A percentile compares a stretch with the other conserved stretches of the same genome.
Evolutionary conservation across 1,140 invertebrate genomes (phyloP).

Genomic region (Pseudachorutes palmiensis): DNA sequence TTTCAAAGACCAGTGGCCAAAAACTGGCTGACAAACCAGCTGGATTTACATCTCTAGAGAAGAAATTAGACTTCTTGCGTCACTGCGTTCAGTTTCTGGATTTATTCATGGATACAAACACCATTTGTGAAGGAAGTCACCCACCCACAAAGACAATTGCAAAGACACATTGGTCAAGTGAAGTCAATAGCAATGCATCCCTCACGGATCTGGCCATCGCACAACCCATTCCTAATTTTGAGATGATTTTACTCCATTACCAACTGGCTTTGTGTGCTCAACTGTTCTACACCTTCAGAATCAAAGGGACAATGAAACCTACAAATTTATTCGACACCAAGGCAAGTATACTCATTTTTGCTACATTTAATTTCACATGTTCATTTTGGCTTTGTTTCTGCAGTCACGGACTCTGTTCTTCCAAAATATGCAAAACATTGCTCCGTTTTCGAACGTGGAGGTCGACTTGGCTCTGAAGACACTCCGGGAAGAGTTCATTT

Average conservation of each 20-base stretch:
- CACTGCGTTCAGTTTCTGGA: conserved; percentile 62
- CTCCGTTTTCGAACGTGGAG: conserved; percentile 32
- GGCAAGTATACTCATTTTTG: conserved; percentile 52
- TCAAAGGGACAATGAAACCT: conserved; percentile 59
- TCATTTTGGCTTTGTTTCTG: conserved; percentile 11
- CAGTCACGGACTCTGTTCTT: conserved; percentile 34
- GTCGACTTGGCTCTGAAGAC: conserved; percentile 35
- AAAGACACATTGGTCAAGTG: conserved; percentile 43
- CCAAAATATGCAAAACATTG: conserved; percentile 24
- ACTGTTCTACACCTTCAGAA: conserved; percentile 66
- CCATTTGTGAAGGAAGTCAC: conserved; percentile 38
- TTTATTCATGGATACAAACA: conserved; percentile 59
- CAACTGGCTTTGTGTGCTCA: conserved; percentile 65
- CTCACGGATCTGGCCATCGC: conserved; percentile 67
- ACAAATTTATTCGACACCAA: conserved; percentile 65
- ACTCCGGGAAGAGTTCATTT: conserved; percentile 34
- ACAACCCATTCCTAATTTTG: conserved; percentile 62
- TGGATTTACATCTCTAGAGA: conserved; percentile 67
- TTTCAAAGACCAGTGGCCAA: conserved; percentile 63
- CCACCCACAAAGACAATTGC: conserved; percentile 34
- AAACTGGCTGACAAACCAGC: conserved; percentile 81
- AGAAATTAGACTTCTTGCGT: conserved; percentile 61
- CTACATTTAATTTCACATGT: conserved; percentile 42
- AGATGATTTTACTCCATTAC: conserved; percentile 67
- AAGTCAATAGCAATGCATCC: conserved; percentile 44